Percentiles rank a stretch among this genome's conserved stretches.
These are phyloP conservation scores for Balanococcus diminutus DNA, from an alignment of 2,888 invertebrate species.

Conservation along the genomic window DNA sequence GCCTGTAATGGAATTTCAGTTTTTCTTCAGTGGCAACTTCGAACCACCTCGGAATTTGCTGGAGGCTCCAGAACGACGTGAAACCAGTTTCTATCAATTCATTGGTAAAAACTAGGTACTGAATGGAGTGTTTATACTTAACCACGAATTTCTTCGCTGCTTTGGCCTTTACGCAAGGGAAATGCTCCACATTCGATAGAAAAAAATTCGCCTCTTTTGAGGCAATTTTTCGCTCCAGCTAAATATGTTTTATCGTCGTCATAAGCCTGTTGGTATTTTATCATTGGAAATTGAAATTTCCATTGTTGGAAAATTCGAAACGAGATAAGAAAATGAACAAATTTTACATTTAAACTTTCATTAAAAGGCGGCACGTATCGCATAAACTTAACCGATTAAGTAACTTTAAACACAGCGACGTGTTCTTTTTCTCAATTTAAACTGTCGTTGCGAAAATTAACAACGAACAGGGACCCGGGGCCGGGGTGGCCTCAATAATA, in stretches of 20 bases:
- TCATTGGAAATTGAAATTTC: neutral
- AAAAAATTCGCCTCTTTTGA: neutral
- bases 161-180: too few relatives aligned
- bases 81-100: too few relatives aligned
- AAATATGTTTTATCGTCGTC: slow-evolving; percentile 26
- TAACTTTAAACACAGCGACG: slow-evolving; percentile 33
- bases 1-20: too few relatives aligned
- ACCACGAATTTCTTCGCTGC: too few relatives aligned
- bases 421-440: slow-evolving; percentile 42
- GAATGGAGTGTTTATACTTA: too few relatives aligned
- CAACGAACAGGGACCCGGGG: neutral
- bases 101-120: too few relatives aligned
- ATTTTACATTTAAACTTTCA: slow-evolving; percentile 42
- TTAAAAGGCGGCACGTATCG: slow-evolving; percentile 33
- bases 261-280: slow-evolving; percentile 19
- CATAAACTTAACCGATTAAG: slow-evolving; percentile 49
- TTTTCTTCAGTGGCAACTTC: too few relatives aligned
- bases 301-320: neutral
- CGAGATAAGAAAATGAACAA: slow-evolving; percentile 36
- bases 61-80: too few relatives aligned
- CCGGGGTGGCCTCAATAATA: neutral
- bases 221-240: neutral
- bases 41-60: too few relatives aligned
- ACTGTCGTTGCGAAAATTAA: slow-evolving; percentile 36
- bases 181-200: too few relatives aligned